Conservation (phyloP, 2,113 vertebrate species). For the Himantopus leucocephalus region DNA sequence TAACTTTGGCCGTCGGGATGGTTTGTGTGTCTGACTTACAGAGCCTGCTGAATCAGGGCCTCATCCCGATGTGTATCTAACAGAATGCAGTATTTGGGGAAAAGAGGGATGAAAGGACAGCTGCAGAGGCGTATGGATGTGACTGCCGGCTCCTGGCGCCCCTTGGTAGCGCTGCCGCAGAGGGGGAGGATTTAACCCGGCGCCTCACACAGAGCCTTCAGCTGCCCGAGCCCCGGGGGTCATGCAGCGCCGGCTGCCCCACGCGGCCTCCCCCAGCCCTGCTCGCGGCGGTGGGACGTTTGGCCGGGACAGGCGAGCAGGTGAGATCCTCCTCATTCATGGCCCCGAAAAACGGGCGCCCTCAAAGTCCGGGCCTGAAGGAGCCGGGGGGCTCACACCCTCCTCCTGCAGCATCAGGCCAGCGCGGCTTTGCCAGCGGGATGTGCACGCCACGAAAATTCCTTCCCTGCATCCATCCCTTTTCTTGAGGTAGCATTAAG, state of each 20-base stretch:
- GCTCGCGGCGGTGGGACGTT: accelerated
- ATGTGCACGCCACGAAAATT: background rate
- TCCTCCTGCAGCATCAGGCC: background rate
- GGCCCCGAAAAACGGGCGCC: too few species aligned
- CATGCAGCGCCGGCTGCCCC: accelerated
- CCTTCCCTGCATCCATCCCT: background rate
- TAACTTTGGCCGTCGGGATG: background rate
- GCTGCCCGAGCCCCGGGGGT: background rate
- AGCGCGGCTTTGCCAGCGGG: background rate
- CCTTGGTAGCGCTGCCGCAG: background rate
- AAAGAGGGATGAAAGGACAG: background rate
- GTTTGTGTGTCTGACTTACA: background rate
- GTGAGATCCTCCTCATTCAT: too few species aligned
- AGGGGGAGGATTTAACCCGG: background rate
- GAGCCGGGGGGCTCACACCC: background rate
- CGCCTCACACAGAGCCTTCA: accelerated
- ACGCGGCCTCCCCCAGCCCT: too few species aligned
- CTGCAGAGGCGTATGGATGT: background rate
- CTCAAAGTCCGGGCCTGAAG: too few species aligned
- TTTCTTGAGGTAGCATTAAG: background rate
- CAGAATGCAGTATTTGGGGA: background rate
- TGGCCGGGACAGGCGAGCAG: background rate
- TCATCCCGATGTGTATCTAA: background rate
- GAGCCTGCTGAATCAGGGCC: background rate
- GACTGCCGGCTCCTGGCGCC: accelerated